Conservation (phyloP, 2,113 vertebrate genomes). For the Machaerirhynchus nigripectus region DNA sequence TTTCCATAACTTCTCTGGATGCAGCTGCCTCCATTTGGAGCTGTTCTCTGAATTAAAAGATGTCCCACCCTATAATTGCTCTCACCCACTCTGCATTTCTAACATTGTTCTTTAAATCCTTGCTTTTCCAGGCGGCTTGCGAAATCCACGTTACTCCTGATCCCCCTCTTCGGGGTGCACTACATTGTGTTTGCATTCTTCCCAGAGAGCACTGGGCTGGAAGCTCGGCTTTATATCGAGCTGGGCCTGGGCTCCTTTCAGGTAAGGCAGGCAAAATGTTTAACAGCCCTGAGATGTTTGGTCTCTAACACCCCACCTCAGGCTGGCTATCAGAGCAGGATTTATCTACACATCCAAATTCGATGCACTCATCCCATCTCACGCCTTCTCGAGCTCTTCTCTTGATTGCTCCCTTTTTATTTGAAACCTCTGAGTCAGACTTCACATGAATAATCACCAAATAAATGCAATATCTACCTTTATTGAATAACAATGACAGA, state of each 20-base stretch:
- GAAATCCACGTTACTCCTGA: slow-evolving; percentile 67
- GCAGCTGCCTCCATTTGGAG: background rate
- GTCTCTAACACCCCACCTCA: background rate
- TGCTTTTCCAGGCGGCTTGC: slow-evolving; percentile 60
- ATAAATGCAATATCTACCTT: background rate
- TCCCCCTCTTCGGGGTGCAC: slow-evolving; percentile 72
- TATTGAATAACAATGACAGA: background rate
- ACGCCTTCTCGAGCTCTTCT: background rate
- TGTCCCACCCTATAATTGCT: accelerated
- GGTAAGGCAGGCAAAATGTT: background rate
- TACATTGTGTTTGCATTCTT: slow-evolving; percentile 68
- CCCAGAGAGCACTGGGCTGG: slow-evolving; percentile 63
- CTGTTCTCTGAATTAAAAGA: background rate
- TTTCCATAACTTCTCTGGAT: background rate
- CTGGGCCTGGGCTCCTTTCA: slow-evolving; percentile 70
- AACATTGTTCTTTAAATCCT: background rate
- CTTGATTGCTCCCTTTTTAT: background rate
- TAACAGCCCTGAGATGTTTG: background rate
- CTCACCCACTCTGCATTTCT: background rate
- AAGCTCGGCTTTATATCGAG: slow-evolving; percentile 65
- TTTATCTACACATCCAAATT: background rate
- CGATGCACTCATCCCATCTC: background rate
- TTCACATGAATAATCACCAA: background rate
- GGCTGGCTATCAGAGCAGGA: background rate
- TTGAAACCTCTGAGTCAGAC: background rate